Conservation (phyloP, 2,888 invertebrate species). For the Myopa tessellatipennis region DNA sequence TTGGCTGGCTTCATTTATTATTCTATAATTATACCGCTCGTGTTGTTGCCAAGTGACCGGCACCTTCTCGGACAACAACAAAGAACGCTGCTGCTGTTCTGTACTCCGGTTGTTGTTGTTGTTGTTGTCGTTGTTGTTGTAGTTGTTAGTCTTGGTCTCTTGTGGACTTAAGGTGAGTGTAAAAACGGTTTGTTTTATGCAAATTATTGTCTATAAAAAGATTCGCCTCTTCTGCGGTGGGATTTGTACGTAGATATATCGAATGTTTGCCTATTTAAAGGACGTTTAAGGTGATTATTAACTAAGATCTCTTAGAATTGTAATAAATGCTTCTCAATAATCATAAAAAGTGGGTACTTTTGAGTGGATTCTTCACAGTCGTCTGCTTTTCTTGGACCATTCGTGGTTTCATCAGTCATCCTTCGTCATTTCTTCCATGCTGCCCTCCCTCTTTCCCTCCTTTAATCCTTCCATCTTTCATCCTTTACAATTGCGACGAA, state of each 20-base stretch:
- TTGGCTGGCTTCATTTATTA: constrained; percentile 32
- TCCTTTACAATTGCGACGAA: too few relatives aligned
- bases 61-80: background rate
- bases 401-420: background rate
- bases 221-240: background rate
- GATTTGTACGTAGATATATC: background rate
- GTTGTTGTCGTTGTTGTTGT: constrained; percentile 5
- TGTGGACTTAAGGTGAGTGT: background rate
- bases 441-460: background rate
- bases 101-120: background rate
- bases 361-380: too few relatives aligned
- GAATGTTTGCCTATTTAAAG: background rate
- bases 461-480: background rate
- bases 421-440: background rate
- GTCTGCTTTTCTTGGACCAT: background rate
- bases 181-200: background rate
- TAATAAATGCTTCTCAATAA: too few relatives aligned
- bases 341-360: too few relatives aligned
- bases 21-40: constrained; percentile 33
- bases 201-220: background rate
- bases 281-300: too few relatives aligned
- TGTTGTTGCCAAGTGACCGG: constrained; percentile 26
- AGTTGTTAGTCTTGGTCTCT: background rate
- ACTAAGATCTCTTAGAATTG: too few relatives aligned
- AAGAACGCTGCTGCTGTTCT: background rate